phyloP scores from a whole-genome alignment of 1,140 invertebrate species.

The Radopholus similis region DNA sequence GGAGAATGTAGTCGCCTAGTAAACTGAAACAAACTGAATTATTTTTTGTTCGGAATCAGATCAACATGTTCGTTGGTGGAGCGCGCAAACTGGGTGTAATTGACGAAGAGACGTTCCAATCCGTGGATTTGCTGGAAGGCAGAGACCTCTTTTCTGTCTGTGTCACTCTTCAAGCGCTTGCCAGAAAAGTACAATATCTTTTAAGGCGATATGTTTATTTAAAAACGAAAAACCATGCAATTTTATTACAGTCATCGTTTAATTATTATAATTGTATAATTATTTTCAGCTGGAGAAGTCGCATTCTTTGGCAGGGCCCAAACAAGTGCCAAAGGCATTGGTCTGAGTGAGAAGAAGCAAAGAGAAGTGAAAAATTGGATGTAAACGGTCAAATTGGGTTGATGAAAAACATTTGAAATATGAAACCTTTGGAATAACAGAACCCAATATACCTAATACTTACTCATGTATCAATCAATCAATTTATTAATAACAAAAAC shows the following conservation, averaged over 20 bases:
- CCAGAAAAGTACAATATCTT: slow-evolving; percentile 75
- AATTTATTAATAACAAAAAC: too few species aligned
- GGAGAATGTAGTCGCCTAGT: slow-evolving; percentile 99
- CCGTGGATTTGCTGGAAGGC: slow-evolving; percentile 80
- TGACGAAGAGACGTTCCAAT: slow-evolving; percentile 86
- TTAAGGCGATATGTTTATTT: not conserved
- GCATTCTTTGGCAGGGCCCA: slow-evolving; percentile 33
- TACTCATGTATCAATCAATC: too few species aligned
- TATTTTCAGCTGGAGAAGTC: slow-evolving; percentile 41
- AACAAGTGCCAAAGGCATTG: slow-evolving; percentile 35
- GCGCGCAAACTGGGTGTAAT: slow-evolving; percentile 82
- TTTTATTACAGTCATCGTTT: too few species aligned
- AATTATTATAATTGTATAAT: too few species aligned
- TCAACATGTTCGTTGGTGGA: slow-evolving; percentile 60
- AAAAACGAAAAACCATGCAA: too few species aligned
- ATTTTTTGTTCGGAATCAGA: slow-evolving; percentile 40
- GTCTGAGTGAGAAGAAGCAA: slow-evolving; percentile 17
- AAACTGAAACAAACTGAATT: slow-evolving; percentile 83
- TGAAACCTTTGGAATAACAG: not conserved
- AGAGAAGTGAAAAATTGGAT: not conserved
- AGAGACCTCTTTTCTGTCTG: slow-evolving; percentile 92
- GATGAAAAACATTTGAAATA: not conserved
- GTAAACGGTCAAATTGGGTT: not conserved
- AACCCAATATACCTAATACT: too few species aligned
- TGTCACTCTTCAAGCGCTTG: slow-evolving; percentile 85